phyloP scores from a whole-genome alignment of 2,888 invertebrate genomes.

The Leistus spinibarbis region DNA sequence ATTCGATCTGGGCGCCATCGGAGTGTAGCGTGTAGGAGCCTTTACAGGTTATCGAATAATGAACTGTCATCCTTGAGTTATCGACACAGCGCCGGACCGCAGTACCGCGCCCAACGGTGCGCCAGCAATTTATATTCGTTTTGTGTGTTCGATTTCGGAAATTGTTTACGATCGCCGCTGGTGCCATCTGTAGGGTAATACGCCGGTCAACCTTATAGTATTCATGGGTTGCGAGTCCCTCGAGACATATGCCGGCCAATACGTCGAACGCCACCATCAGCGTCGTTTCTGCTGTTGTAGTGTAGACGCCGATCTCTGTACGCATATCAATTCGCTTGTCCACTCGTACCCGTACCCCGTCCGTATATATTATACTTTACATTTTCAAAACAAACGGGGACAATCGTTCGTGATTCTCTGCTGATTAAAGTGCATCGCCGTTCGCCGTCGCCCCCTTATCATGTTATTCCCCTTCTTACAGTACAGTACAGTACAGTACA shows the following conservation, averaged over 20 bases:
- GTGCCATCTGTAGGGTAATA: conserved; percentile 59
- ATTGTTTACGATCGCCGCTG: conserved; percentile 53
- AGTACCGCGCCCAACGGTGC: conserved; percentile 52
- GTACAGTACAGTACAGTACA: too few relatives aligned
- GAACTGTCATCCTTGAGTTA: conserved; percentile 16
- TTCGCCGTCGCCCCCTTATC: background rate
- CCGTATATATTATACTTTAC: background rate
- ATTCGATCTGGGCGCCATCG: background rate
- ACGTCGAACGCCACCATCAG: background rate
- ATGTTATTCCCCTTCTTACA: background rate
- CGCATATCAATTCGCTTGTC: background rate
- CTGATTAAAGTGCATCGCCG: conserved; percentile 24
- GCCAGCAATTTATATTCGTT: conserved; percentile 55
- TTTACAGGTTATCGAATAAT: conserved; percentile 13
- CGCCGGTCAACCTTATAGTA: conserved; percentile 47
- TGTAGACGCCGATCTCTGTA: background rate
- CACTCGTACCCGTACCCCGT: background rate
- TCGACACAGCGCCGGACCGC: conserved; percentile 22
- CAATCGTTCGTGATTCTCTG: background rate
- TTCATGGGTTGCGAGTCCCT: conserved; percentile 26
- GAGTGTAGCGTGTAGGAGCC: conserved; percentile 1
- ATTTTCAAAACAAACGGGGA: conserved; percentile 1
- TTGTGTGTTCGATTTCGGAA: conserved; percentile 47
- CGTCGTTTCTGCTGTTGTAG: background rate
- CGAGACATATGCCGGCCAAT: conserved; percentile 19